Evolutionary conservation across 1,140 invertebrate genomes (phyloP), one percentile per base, ranked within the genome.

Genomic region (Pseudomyrmex cubaensis): DNA sequence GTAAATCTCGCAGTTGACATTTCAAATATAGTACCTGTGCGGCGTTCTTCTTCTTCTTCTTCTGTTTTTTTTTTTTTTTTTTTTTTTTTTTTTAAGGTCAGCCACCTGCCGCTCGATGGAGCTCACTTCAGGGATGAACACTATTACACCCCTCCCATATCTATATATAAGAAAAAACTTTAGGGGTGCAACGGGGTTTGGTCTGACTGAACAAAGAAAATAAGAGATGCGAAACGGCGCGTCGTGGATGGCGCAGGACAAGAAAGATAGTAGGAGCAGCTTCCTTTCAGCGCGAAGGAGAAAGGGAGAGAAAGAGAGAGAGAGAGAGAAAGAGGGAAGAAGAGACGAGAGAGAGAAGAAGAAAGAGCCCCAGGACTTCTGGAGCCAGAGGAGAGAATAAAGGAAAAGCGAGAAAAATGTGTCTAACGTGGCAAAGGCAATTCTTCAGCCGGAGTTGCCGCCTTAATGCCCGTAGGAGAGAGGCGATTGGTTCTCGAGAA

Each of bases 381-480:
- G 88, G 89, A 88, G 90, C 87, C 73, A 69, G 86, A 85, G 90
- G 84, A 88, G 90, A 92, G 92, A 94, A 94, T 94, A 94, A 94
- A 94, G 94, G 94, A 94, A 94, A 94, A 94, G 93, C 93, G 94
- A 94, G 94, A 94, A 94, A 94, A 94, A 94, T 94, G 94, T 94
- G 93, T 94, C 94, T 94, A 94, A 94, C 93, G 93, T 94, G 92
- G 92, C 91, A 93, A 91, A 90, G 90, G 94, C 93, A 94, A 94
- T 94, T 94, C 94, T 94, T 94, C 93, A 94, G 93, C 90, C 88
- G 88, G 89, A 94, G 94, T 94, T 94, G 93, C 94, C 94, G 94
- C 93, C 93, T 94, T 94, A 94, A 94, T 92, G 93, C 77, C 35
- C 86, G 85, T 85, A 67, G 86, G 90, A 92, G 93, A 93, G 90